Base-by-base conservation (phyloP, 2,797 vertebrate species). In the Falco concolor region DNA sequence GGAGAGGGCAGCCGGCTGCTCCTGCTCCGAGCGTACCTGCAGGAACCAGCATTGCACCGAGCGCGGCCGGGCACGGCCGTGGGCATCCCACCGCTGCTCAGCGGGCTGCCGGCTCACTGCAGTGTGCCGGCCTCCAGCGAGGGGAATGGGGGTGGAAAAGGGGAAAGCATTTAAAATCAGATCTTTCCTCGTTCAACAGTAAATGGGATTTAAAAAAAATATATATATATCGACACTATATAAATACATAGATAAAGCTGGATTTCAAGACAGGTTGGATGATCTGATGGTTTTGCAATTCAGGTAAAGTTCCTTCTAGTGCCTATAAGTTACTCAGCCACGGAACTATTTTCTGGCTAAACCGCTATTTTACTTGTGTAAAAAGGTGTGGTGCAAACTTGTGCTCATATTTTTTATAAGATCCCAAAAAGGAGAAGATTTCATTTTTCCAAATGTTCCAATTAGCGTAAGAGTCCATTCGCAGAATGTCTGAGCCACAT, bases 191-290 rank as follows among this genome's bases (percentile, higher is more conserved):
- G 4, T 79, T 90, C 7, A 40, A 93, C 93, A 83, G 94, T 34
- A 96, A 94, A 94, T 70, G 92, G 53, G 68, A 95, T 92, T 93
- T 78, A 87, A 96, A 96, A 96, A 93, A 87, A 20, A 92, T 67
- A 91, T 42, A 97, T 49, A 90, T 84, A 94, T 87, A 87, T 78
- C 14, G 84, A 93, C 84, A 68, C 60, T 72, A 45, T 85, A 70
- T 79, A 95, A 98, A 97, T 90, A 97, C 76, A 68, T 19, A n/a
- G 75, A 57, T 96, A 93, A 96, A 97, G 97, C 96, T 96, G 92
- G 69, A 59, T 60, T 91, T 92, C 92, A 90, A 45, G 79, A 84
- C 89, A 69, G 90, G 89, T 28, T 0, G n/a, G 84, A 82, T 56
- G 53, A 57, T 50, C 50, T 3, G n/a, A 53, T 24, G 91, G 82